Base-by-base conservation (phyloP, 2,888 invertebrate species). In the Euplagia quadripunctaria region DNA sequence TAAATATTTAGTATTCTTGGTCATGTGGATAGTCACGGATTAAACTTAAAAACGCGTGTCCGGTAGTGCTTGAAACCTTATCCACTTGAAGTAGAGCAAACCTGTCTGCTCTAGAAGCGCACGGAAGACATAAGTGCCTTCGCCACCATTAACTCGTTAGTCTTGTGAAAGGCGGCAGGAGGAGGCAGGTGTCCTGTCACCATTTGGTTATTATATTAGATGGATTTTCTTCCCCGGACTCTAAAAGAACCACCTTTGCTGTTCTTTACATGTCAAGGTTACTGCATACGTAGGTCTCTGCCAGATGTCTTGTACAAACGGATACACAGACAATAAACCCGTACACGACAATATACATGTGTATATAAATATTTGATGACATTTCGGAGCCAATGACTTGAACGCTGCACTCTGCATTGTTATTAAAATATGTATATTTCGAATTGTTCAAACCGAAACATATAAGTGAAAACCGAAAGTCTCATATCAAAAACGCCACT, bases 401-500 rank as follows among this genome's bases (percentile, higher is more conserved):
- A 61, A 17, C 58, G 4, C 4, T 11, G n/a, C 58, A 68, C 49
- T 43, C 70, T 31, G 70, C 42, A 51, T 70, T 51, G 49, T 42
- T 17, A 51, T 52, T 49, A 42, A 51, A 70, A 70, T 51, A 58
- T 31, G 31, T 31, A 31, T 12, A 58, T 12, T 20, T 31, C 20
- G 7, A 12, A 61, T 5, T 6, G 31, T 31, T 11, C 12, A 58
- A 20, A 20, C 31, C 20, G 20, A 66, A 55, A 68, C n/a, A 43
- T 68, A 7, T 61, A 49, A 52, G 11, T 31, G 49, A 52, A 64
- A 67, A 68, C 41, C 46, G 58, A 55, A 69, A 64, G 63, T 43
- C 41, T 64, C 66, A 64, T 55, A 51, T 63, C 74, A 16, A 79
- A 78, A 77, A 75, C 72, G 64, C 72, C 61, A 76, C 68, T 72